phyloP scores from a whole-genome alignment of 2,113 vertebrate species.

The Loxodonta africana region DNA sequence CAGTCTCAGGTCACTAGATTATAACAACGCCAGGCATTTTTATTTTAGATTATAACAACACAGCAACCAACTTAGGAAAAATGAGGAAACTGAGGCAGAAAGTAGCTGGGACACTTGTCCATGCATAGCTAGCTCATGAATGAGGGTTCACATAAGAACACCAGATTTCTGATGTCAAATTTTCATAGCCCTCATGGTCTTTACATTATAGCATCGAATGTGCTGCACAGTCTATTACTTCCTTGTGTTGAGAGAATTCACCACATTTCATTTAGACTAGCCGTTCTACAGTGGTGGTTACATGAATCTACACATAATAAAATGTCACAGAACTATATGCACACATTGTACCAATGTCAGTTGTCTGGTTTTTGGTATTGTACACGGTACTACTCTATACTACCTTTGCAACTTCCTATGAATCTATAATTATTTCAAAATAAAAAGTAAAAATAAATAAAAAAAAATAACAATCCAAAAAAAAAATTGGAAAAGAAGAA shows the following conservation, averaged over 20 bases:
- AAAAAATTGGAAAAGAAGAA: background rate
- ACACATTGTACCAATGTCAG: background rate
- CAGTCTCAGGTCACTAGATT: background rate
- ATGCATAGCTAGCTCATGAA: rapidly evolving
- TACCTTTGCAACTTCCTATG: background rate
- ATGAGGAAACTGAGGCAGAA: background rate
- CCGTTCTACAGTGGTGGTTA: background rate
- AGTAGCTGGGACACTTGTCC: background rate
- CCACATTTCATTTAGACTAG: background rate
- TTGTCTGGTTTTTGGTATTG: background rate
- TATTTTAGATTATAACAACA: background rate
- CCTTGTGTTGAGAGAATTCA: background rate
- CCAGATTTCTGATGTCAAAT: background rate
- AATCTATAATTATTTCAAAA: background rate
- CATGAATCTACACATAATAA: background rate
- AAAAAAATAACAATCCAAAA: background rate
- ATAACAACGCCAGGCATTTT: background rate
- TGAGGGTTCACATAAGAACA: background rate
- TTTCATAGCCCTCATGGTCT: background rate
- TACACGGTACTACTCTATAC: background rate
- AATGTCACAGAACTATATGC: background rate
- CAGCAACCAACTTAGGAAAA: background rate
- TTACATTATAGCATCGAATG: background rate
- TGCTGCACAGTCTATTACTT: background rate
- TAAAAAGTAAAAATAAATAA: too few species aligned